phyloP scores from a whole-genome alignment of 2,888 invertebrate genomes.

The Dicyrtoma fusca region DNA sequence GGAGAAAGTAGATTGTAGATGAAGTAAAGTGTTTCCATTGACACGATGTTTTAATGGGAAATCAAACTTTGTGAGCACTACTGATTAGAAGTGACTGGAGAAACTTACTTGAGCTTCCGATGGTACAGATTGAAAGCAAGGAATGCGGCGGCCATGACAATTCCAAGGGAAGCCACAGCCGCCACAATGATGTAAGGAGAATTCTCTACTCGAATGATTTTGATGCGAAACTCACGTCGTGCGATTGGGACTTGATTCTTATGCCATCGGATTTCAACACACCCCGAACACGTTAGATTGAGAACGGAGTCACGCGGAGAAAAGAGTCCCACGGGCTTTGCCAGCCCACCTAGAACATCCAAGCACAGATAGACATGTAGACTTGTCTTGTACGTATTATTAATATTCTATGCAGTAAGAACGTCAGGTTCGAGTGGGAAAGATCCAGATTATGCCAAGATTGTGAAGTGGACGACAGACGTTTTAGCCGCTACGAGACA shows the following conservation, averaged over 20 bases:
- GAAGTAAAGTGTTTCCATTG: neutral
- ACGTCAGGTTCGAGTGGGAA: no score
- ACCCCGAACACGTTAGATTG: constrained; percentile 71
- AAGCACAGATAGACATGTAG: no score
- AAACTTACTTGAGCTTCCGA: constrained; percentile 74
- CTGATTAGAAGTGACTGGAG: no score
- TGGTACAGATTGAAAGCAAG: constrained; percentile 82
- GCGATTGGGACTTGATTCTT: constrained; percentile 81
- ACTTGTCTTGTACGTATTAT: no score
- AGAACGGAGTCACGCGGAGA: constrained; percentile 66
- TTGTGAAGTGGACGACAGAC: no score
- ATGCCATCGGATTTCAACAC: constrained; percentile 71
- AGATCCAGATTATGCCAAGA: no score
- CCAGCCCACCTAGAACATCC: constrained; percentile 70
- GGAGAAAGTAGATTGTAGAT: neutral
- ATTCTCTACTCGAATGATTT: constrained; percentile 76
- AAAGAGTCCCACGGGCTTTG: constrained; percentile 73
- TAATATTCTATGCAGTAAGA: no score
- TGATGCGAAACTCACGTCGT: constrained; percentile 72
- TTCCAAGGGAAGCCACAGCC: constrained; percentile 73
- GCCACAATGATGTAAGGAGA: constrained; percentile 75
- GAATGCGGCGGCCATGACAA: constrained; percentile 74
- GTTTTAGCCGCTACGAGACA: no score
- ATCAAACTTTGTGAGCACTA: neutral
- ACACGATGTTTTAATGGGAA: no score